Evolutionary conservation across 2,797 vertebrate genomes (phyloP), one percentile per base, ranked within the genome.

Genomic region (Spondyliosoma cantharus): DNA sequence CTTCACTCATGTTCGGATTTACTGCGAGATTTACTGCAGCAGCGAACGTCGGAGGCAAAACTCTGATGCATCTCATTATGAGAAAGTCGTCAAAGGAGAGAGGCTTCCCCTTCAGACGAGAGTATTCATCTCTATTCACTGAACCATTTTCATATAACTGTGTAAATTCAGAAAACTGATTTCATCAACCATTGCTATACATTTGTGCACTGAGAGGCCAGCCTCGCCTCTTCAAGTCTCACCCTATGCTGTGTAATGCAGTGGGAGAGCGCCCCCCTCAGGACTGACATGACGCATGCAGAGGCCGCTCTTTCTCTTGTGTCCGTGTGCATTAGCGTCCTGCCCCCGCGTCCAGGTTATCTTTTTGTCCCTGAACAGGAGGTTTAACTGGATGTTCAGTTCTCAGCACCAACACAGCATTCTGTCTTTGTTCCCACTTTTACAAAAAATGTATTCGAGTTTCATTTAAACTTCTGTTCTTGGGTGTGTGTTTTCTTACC

Each of bases 261-360:
- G 82, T 48, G 64, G 1, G 32, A 79, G 12, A 80, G 64, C 43
- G 25, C 74, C 84, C 80, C 62, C 85, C 9, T 70, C 66, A 82
- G 88, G 87, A 48, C 60, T 12, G n/a, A 74, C 53, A 11, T 14
- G 4, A 24, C 17, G 27, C 4, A 15, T 19, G 9, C 62, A 24
- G 7, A 43, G 5, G 37, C 11, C 22, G 20, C 58, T 27, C 24
- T 56, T 7, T 54, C 24, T 4, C 6, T 61, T 61, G 17, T 16
- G 3, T 15, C 2, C 13, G 29, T n/a, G 57, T 37, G 24, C 11
- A 16, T 57, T 9, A 56, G 15, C 27, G 24, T 54, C 52, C 52
- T 54, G 52, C 52, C 22, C 22, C 7, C 32, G 1, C 32, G 7
- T 57, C 2, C n/a, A 53, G n/a, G n/a, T 53, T 57, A 37, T 5